Base-by-base conservation (phyloP, 2,888 invertebrate genomes). In the Rhagophthalmus giganteus region DNA sequence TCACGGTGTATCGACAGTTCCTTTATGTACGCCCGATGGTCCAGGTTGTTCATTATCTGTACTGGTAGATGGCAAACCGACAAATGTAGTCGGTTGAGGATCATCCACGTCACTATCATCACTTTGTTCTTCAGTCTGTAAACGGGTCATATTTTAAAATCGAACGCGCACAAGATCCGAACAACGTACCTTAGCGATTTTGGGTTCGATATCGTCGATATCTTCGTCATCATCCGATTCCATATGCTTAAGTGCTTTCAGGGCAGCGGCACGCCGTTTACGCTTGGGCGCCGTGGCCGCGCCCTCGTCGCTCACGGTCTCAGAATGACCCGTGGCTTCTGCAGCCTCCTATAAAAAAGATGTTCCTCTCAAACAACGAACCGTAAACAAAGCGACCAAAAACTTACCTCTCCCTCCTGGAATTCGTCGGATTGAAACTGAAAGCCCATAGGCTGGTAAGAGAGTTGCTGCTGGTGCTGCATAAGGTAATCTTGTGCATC, bases 1-100 rank as follows among this genome's bases (percentile, higher is more conserved):
- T 74, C 73, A 74, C 74, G 73, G 73, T 73, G 70, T 67, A 59
- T 72, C 74, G 40, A 62, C 59, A 47, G 67, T 55, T 35, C 64
- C 63, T 53, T 72, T 72, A 48, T 68, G 67, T 7, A 75, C 59
- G 5, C 75, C 75, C 1, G 74, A 75, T n/a, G 76, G 74, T 13
- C 75, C 76, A 12, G 76, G 71, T 59, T 75, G 73, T 37, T 74
- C 73, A 8, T 58, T 58, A 54, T 72, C 71, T 12, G 69, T 69
- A 57, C 67, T 70, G 10, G 68, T 67, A 20, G 71, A 65, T 16
- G 70, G 69, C 48, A 67, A 65, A 41, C 68, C 69, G 13, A 64
- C 68, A 58, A 67, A 71, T 32, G 58, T 49, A 6, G 66, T 60
- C 28, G 69, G 66, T 57, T 69, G 69, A 25, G 67, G 60, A 47